phyloP scores from a whole-genome alignment of 92 coral and sea anemone genomes.

The Parazoanthus atlanticus region DNA sequence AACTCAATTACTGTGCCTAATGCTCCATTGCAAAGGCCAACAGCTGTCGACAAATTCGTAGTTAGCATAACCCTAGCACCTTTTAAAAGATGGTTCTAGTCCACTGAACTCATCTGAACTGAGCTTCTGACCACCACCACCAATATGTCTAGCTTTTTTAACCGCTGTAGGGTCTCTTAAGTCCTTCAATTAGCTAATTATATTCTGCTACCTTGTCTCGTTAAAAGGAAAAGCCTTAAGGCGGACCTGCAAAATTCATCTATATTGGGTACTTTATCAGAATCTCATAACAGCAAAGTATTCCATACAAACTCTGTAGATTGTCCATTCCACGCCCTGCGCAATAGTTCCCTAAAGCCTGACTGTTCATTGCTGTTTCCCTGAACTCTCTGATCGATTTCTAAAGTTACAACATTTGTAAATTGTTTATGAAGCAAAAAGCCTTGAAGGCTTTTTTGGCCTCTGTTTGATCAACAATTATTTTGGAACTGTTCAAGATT shows the following conservation, averaged over 20 bases:
- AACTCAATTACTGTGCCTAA: slow-evolving; percentile 47
- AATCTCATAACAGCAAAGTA: slow-evolving; percentile 17
- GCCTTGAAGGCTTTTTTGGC: neutral
- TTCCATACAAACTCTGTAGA: slow-evolving; percentile 47
- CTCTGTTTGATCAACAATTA: no score
- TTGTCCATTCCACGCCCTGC: slow-evolving; percentile 44
- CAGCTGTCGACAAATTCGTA: slow-evolving; percentile 46
- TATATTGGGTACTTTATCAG: slow-evolving; percentile 28
- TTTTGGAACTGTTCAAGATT: no score
- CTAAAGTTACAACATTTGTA: no score
- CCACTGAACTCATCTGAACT: slow-evolving; percentile 18
- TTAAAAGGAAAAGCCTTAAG: neutral
- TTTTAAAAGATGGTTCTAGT: slow-evolving; percentile 47
- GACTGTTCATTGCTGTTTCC: slow-evolving; percentile 13
- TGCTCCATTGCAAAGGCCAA: slow-evolving; percentile 53
- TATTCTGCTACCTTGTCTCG: slow-evolving; percentile 5
- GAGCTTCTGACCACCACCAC: slow-evolving; percentile 19
- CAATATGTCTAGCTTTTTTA: slow-evolving; percentile 44
- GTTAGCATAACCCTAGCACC: slow-evolving; percentile 47
- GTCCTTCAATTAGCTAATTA: slow-evolving; percentile 18
- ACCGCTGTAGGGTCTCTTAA: slow-evolving; percentile 40
- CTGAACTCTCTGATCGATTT: no score
- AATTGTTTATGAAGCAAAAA: neutral
- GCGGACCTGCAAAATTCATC: slow-evolving; percentile 18
- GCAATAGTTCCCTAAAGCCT: slow-evolving; percentile 31